phyloP scores from a whole-genome alignment of 2,113 vertebrate species.

The Phyllostomus hastatus region DNA sequence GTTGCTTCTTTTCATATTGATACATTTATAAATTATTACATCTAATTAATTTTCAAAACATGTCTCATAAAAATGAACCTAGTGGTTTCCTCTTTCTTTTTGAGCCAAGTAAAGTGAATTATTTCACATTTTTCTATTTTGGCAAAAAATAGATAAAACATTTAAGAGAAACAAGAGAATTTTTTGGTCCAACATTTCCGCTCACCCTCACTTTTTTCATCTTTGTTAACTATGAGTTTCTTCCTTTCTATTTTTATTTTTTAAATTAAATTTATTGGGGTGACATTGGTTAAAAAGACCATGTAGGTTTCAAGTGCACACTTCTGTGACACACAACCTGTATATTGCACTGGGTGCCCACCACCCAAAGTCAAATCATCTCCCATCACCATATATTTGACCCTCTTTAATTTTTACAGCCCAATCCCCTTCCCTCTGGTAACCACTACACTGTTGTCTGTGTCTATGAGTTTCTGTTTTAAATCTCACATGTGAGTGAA shows the following conservation, averaged over 20 bases:
- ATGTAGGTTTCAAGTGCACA: not conserved
- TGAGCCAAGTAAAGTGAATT: not conserved
- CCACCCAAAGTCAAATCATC: not conserved
- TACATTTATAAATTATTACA: not conserved
- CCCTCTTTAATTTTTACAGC: not conserved
- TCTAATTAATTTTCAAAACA: not conserved
- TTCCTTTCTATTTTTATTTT: not conserved
- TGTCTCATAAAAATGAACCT: not conserved
- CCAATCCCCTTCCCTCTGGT: not conserved
- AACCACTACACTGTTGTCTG: not conserved
- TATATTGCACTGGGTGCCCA: not conserved
- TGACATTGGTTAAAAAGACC: not conserved
- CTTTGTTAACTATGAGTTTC: not conserved
- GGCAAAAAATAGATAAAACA: not conserved
- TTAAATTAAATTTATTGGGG: not conserved
- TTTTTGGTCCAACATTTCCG: not conserved
- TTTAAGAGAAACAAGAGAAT: not conserved
- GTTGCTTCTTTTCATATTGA: not conserved
- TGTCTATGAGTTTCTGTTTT: not conserved
- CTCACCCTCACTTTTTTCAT: not conserved
- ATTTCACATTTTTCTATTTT: not conserved
- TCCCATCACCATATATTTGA: not conserved
- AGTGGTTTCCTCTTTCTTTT: not conserved
- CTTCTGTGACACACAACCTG: not conserved
- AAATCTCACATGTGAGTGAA: not conserved